These are phyloP conservation scores for Lota lota DNA, from an alignment of 2,113 vertebrate species.

Conservation along the genomic window DNA sequence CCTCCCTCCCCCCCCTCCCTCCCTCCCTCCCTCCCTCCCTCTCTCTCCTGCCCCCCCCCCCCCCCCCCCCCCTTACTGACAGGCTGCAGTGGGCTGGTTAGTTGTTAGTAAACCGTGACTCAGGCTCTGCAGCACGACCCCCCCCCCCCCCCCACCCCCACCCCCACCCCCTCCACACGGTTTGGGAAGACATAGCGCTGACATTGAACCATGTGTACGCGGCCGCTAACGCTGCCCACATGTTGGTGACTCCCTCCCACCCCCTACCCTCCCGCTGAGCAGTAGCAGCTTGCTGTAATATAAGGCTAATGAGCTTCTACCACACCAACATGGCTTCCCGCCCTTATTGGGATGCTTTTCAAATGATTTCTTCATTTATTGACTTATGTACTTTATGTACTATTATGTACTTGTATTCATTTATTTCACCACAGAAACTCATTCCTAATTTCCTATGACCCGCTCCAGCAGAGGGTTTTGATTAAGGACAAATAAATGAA, in stretches of 20 bases:
- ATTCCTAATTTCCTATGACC: no score
- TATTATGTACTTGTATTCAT: background rate
- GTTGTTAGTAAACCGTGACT: constrained; percentile 42
- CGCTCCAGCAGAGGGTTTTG: no score
- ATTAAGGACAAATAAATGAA: no score
- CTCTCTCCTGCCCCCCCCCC: no score
- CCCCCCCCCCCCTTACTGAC: background rate
- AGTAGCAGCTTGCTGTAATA: constrained; percentile 58
- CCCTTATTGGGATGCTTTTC: constrained; percentile 34
- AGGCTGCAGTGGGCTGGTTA: constrained; percentile 21
- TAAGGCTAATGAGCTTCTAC: constrained; percentile 52
- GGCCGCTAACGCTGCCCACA: constrained; percentile 61
- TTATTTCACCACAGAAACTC: background rate
- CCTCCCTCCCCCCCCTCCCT: no score
- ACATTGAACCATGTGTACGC: constrained; percentile 55
- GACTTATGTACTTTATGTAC: no score
- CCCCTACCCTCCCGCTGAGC: constrained; percentile 41
- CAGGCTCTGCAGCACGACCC: background rate
- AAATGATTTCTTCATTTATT: no score
- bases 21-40: no score
- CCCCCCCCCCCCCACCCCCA: no score
- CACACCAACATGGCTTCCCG: constrained; percentile 41
- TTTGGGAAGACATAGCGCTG: constrained; percentile 27
- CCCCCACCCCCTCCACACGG: no score
- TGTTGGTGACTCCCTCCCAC: constrained; percentile 17